These are phyloP conservation scores for Taeniopygia guttata DNA, from an alignment of 2,797 vertebrate genomes.

Conservation along the genomic window DNA sequence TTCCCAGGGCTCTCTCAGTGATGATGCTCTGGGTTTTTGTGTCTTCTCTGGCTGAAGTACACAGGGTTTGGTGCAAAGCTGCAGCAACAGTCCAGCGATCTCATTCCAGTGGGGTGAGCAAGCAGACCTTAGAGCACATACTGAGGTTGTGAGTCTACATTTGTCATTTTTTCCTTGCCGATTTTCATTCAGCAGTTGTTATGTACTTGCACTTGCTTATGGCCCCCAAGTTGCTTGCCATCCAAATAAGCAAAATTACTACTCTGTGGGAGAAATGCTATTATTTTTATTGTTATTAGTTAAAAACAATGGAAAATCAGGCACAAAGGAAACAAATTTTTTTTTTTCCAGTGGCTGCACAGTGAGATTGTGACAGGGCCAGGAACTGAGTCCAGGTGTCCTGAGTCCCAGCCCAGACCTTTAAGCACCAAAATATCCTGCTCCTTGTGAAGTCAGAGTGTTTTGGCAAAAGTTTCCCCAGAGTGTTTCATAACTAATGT, in stretches of 20 bases:
- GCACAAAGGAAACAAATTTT: constrained; percentile 5
- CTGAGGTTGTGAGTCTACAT: neutral
- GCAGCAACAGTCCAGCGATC: neutral
- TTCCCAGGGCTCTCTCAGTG: neutral
- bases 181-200: neutral
- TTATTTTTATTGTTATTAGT: neutral
- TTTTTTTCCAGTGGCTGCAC: constrained; percentile 3
- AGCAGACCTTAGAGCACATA: neutral
- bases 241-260: constrained; percentile 16
- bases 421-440: constrained; percentile 29
- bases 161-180: constrained; percentile 19
- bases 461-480: constrained; percentile 7
- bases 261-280: neutral
- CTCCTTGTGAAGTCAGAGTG: neutral
- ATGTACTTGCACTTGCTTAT: neutral
- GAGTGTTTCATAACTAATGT: constrained; percentile 48
- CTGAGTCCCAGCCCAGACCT: constrained; percentile 38
- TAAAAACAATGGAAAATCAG: constrained; percentile 32
- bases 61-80: neutral
- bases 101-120: neutral
- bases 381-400: constrained; percentile 45
- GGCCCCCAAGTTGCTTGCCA: neutral
- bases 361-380: neutral
- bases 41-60: neutral
- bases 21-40: neutral